phyloP scores from a whole-genome alignment of 2,797 vertebrate species.

The Enteromius treurensis region DNA sequence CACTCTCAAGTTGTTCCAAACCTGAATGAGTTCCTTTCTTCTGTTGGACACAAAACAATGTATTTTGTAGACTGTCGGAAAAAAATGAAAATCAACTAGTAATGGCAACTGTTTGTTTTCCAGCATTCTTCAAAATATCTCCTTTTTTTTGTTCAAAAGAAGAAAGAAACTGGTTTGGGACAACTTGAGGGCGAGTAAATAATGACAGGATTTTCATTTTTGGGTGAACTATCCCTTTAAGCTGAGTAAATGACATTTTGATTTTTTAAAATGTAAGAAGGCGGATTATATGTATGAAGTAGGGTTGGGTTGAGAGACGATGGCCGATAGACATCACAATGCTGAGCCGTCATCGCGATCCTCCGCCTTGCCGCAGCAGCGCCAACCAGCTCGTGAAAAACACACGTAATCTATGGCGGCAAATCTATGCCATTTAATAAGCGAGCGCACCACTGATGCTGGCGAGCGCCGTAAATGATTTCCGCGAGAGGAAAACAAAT shows the following conservation, averaged over 20 bases:
- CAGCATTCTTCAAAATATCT: background rate
- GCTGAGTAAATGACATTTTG: background rate
- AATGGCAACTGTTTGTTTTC: background rate
- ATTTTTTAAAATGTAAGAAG: no score
- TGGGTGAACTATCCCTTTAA: background rate
- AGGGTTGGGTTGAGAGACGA: no score
- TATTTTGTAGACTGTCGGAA: no score
- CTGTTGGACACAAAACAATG: background rate
- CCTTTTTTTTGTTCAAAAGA: background rate
- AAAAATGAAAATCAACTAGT: background rate
- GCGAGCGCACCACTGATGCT: no score
- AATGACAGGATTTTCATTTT: background rate
- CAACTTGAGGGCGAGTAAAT: background rate
- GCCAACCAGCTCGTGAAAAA: no score
- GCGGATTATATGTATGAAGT: background rate
- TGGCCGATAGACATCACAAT: no score
- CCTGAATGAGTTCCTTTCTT: background rate
- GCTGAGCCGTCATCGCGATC: no score
- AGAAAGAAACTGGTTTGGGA: background rate
- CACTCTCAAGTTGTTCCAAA: background rate
- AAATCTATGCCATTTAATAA: no score
- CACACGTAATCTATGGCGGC: no score
- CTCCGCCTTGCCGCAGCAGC: no score
- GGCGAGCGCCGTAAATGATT: no score
- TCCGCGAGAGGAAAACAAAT: no score